Conservation (phyloP, 1,140 invertebrate genomes). For the Contarinia nasturtii region DNA sequence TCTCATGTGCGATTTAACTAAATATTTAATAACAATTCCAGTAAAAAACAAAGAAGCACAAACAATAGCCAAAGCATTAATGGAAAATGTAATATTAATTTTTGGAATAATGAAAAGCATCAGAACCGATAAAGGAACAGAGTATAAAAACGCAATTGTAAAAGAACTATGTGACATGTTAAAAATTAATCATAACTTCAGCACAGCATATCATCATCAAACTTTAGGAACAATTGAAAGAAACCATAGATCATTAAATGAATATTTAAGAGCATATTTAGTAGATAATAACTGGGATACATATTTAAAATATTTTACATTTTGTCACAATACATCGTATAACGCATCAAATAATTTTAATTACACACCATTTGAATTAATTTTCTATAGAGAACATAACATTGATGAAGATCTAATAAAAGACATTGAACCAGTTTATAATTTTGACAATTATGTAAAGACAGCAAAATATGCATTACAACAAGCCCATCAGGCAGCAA, state of each 20-base stretch:
- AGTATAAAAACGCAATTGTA: conserved; percentile 9
- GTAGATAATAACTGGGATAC: not conserved
- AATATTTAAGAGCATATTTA: not conserved
- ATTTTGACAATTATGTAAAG: conserved; percentile 2
- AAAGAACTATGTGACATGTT: conserved; percentile 4
- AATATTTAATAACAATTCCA: conserved; percentile 4
- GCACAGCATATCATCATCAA: not conserved
- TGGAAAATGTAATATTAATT: conserved; percentile 5
- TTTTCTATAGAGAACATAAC: not conserved
- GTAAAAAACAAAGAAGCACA: conserved; percentile 4
- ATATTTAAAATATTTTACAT: conserved; percentile 1
- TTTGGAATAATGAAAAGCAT: conserved; percentile 6
- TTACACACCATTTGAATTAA: conserved; percentile 3
- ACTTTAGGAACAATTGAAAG: conserved; percentile 1
- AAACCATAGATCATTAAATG: conserved; percentile 2
- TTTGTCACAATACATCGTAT: conserved; percentile 3
- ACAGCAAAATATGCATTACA: too few relatives aligned
- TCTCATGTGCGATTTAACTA: conserved; percentile 4
- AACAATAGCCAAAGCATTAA: conserved; percentile 5
- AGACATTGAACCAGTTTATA: not conserved
- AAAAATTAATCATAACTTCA: not conserved
- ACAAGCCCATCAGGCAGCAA: too few relatives aligned
- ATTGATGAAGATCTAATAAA: not conserved
- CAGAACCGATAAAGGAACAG: conserved; percentile 5
- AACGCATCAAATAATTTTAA: not conserved